A percentile compares a stretch with the other conserved stretches of the same genome.
Evolutionary conservation across 92 coral and sea anemone genomes (phyloP).

Genomic region (Parazoanthus atlanticus): DNA sequence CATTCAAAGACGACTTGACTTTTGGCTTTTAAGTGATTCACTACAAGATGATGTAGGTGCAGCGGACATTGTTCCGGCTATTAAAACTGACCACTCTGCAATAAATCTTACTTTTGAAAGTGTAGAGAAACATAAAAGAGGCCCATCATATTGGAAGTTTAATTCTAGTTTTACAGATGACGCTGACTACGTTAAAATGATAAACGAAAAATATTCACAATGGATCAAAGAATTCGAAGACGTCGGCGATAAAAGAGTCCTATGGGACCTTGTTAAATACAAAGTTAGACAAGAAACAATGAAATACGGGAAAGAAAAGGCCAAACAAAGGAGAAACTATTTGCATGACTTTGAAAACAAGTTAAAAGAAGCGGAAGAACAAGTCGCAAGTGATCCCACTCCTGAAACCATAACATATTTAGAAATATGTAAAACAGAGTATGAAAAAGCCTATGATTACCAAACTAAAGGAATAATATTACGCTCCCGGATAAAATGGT

Average conservation of each 20-base stretch:
- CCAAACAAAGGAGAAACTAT: neutral
- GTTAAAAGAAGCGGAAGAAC: neutral
- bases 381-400: neutral
- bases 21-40: conserved; percentile 30
- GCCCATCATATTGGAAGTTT: neutral
- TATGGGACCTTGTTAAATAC: conserved; percentile 54
- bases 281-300: conserved; percentile 13
- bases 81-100: conserved; percentile 37
- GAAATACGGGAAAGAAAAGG: neutral
- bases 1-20: conserved; percentile 44
- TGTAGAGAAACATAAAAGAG: conserved; percentile 4
- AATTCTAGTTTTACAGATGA: too few species aligned
- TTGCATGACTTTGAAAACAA: neutral
- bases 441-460: neutral
- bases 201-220: neutral
- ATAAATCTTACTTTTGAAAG: neutral
- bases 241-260: conserved; percentile 20
- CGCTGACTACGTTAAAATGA: too few species aligned
- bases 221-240: conserved; percentile 29
- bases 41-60: conserved; percentile 35
- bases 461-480: neutral
- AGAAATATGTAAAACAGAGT: neutral
- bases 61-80: conserved; percentile 26
- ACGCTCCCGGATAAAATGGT: conserved; percentile 42
- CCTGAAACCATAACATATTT: neutral